Evolutionary conservation across 2,888 invertebrate genomes (phyloP), one percentile per base, ranked within the genome.

Genomic region (Drosophila neutralis): DNA sequence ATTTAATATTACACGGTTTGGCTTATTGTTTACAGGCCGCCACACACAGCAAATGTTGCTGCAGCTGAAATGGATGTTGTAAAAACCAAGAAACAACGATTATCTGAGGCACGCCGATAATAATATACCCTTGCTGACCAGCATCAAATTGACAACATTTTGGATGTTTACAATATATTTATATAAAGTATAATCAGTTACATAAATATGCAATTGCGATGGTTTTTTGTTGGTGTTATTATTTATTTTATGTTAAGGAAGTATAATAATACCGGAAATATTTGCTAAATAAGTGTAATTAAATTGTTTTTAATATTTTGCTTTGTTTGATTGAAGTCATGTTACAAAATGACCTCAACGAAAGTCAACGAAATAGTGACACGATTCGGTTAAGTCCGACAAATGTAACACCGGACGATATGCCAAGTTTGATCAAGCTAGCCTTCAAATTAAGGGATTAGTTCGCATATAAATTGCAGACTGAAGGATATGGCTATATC

Each of bases 1-100:
- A 89, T 89, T 78, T 78, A 71, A 75, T 86, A 87, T 90, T 62
- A 74, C 63, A 75, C 64, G 84, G 69, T 70, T 86, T 86, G 71
- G 87, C 87, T 89, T 89, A 77, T 77, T 73, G 81, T 77, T 77
- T 75, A 65, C 73, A 60, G 63, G 51, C 58, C 31, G 38, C 49
- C 24, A 18, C 56, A 63, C 18, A 74, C 38, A 51, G 67, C 73
- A 70, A 83, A 75, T 62, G 52, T 45, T 35, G 18, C 29, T 15
- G 45, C 57, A 40, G 27, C 56, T 40, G 27, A 36, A 72, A 54
- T 13, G 18, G 3, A 15, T 45, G 72, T n/a, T 24, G 24, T 36
- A 33, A 40, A 53, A 24, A 48, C 24, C 1, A 27, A 8, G 21
- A 13, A 8, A 27, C 4, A 45, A 15, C 45, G 8, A 0, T 1